A percentile compares a stretch with the other conserved stretches of the same genome.
Conservation (phyloP, 2,888 invertebrate species). For the Oscheius sp. region DNA sequence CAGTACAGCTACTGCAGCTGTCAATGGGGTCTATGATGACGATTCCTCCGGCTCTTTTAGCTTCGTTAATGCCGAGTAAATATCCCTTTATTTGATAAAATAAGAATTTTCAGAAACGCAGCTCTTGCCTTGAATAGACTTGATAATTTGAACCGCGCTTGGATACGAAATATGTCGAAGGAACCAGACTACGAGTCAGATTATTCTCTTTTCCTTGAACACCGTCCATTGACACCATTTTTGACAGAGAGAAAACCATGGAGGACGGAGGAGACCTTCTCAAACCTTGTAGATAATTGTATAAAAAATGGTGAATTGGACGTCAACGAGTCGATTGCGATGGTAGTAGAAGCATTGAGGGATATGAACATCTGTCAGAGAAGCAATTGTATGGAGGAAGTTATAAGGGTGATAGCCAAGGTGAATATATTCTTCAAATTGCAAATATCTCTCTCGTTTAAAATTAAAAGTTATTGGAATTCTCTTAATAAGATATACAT, state of each 20-base stretch:
- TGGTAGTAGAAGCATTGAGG: constrained; percentile 6
- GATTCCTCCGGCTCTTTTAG: constrained; percentile 30
- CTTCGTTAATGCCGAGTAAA: constrained; percentile 47
- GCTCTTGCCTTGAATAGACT: constrained; percentile 57
- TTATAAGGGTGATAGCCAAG: constrained; percentile 10
- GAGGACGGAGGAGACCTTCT: constrained; percentile 5
- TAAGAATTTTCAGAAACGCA: constrained; percentile 47
- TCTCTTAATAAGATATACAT: too few relatives aligned
- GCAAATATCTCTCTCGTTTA: too few relatives aligned
- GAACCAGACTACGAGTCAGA: constrained; percentile 12
- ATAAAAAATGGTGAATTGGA: constrained; percentile 2
- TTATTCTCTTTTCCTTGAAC: constrained; percentile 26
- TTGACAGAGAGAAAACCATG: constrained; percentile 4
- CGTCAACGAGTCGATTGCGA: neutral
- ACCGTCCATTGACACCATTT: constrained; percentile 3
- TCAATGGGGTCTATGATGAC: constrained; percentile 36
- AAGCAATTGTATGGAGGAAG: constrained; percentile 6
- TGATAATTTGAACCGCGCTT: constrained; percentile 55
- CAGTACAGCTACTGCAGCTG: constrained; percentile 40
- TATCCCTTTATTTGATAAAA: neutral
- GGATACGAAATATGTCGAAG: constrained; percentile 35
- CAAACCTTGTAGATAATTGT: neutral
- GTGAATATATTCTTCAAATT: neutral
- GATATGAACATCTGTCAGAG: constrained; percentile 8
- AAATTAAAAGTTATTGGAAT: too few relatives aligned